Evolutionary conservation across 1,140 invertebrate species (phyloP).

Genomic region (Scaptomyza pallida): DNA sequence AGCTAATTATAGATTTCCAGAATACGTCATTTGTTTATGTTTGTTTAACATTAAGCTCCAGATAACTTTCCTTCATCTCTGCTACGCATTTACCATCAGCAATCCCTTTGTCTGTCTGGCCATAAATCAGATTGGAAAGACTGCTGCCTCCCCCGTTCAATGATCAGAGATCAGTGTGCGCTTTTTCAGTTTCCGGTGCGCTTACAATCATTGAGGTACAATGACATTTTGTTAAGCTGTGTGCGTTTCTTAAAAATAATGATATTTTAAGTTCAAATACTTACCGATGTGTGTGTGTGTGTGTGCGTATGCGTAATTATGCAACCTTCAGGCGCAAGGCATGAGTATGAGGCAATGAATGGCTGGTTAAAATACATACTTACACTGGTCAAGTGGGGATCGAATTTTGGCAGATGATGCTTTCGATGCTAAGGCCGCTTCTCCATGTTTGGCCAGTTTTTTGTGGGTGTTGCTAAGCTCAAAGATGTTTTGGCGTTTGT

Average conservation of each 20-base stretch:
- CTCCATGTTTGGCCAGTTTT: slow-evolving; percentile 54
- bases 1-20: neutral
- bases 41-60: neutral
- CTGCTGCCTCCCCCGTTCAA: slow-evolving; percentile 5
- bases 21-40: neutral
- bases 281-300: neutral
- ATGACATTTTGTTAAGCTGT: slow-evolving; percentile 54
- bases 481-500: slow-evolving; percentile 46
- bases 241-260: slow-evolving; percentile 23
- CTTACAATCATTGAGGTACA: slow-evolving; percentile 51
- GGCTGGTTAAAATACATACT: slow-evolving; percentile 36
- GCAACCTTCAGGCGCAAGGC: slow-evolving; percentile 56
- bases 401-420: slow-evolving; percentile 49
- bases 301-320: slow-evolving; percentile 43
- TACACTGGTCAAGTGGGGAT: slow-evolving; percentile 45
- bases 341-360: slow-evolving; percentile 43
- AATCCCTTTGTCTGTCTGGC: slow-evolving; percentile 20
- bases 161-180: slow-evolving; percentile 4
- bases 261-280: slow-evolving; percentile 35
- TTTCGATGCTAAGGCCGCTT: slow-evolving; percentile 52
- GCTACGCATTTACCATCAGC: neutral
- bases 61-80: slow-evolving; percentile 3
- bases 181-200: slow-evolving; percentile 51
- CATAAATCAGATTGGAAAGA: slow-evolving; percentile 35
- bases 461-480: slow-evolving; percentile 61